Percentiles rank a stretch among this genome's conserved stretches.
These are phyloP conservation scores for Girardinus metallicus DNA, from an alignment of 2,797 vertebrate genomes.

Conservation along the genomic window DNA sequence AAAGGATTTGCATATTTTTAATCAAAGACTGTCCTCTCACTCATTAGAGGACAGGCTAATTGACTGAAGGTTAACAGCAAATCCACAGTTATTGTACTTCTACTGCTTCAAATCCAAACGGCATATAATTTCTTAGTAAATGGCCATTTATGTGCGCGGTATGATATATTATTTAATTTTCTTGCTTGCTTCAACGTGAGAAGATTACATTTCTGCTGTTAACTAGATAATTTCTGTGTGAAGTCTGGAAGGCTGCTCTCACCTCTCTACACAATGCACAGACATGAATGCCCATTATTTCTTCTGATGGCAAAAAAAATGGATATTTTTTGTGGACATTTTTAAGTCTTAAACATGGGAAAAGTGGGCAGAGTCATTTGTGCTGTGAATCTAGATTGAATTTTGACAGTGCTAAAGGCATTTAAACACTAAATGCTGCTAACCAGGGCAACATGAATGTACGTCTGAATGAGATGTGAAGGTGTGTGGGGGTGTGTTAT, in stretches of 20 bases:
- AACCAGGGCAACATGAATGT: constrained; percentile 22
- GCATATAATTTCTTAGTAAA: background rate
- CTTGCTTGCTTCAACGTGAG: background rate
- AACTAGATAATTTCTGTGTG: background rate
- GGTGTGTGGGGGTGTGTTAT: background rate
- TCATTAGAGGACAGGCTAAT: background rate
- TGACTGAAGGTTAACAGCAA: background rate
- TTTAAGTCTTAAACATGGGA: background rate
- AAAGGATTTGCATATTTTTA: constrained; percentile 4
- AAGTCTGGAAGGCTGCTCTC: background rate
- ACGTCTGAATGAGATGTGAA: constrained; percentile 25
- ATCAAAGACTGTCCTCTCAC: background rate
- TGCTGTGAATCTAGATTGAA: background rate
- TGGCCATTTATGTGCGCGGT: background rate
- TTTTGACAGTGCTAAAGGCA: background rate
- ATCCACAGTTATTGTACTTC: background rate
- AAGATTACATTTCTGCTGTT: background rate
- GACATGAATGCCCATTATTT: background rate
- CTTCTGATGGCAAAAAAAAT: background rate
- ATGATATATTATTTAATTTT: background rate
- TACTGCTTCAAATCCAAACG: background rate
- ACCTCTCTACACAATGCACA: background rate
- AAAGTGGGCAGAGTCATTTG: background rate
- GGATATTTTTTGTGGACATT: background rate
- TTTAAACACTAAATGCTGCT: background rate